Conservation (phyloP, 2,797 vertebrate genomes). For the Spinibarbus caldwelli region DNA sequence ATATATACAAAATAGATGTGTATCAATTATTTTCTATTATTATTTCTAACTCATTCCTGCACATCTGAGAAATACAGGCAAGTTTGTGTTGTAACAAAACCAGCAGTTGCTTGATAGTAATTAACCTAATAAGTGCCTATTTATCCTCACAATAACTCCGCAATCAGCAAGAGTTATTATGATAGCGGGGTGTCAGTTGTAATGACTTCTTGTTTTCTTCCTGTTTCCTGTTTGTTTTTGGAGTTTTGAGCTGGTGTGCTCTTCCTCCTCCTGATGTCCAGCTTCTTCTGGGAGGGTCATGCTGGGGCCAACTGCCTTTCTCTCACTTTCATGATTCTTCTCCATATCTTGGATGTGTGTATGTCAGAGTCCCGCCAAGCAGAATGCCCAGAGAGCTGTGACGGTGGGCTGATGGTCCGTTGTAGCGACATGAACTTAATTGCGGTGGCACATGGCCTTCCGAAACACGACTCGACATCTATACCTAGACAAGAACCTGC, state of each 20-base stretch:
- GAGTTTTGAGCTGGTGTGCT: not conserved
- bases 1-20: too few species aligned
- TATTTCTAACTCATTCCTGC: not conserved
- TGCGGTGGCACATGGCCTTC: slow-evolving; percentile 77
- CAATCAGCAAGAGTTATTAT: slow-evolving; percentile 12
- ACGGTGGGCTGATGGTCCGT: slow-evolving; percentile 74
- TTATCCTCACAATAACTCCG: slow-evolving; percentile 46
- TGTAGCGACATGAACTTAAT: slow-evolving; percentile 81
- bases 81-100: slow-evolving; percentile 4
- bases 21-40: not conserved
- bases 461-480: slow-evolving; percentile 82
- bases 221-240: slow-evolving; percentile 26
- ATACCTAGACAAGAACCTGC: slow-evolving; percentile 83
- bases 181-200: slow-evolving; percentile 53
- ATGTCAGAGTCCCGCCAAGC: slow-evolving; percentile 44
- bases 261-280: slow-evolving; percentile 24
- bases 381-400: slow-evolving; percentile 75
- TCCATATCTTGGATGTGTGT: slow-evolving; percentile 68
- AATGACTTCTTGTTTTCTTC: slow-evolving; percentile 39
- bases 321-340: slow-evolving; percentile 61
- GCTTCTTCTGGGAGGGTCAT: slow-evolving; percentile 34
- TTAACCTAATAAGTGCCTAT: slow-evolving; percentile 34
- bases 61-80: slow-evolving; percentile 3
- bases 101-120: slow-evolving; percentile 14
- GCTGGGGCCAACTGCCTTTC: slow-evolving; percentile 39